A percentile compares a stretch with the other conserved stretches of the same genome.
phyloP scores from a whole-genome alignment of 2,888 invertebrate species.

The Drosophila neutralis region DNA sequence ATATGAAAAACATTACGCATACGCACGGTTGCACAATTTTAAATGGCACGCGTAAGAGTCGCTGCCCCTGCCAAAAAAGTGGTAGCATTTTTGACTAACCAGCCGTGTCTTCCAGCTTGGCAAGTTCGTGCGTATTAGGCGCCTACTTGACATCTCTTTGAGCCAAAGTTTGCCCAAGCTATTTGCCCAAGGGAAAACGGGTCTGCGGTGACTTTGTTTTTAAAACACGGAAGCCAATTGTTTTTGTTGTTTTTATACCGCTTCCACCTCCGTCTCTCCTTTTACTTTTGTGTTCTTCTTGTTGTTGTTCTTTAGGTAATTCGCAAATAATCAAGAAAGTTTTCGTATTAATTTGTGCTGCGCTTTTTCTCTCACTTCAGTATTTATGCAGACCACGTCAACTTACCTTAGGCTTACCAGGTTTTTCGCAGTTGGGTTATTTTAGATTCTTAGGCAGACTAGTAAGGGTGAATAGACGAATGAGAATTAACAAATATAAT shows the following conservation, averaged over 20 bases:
- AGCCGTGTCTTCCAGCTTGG: slow-evolving; percentile 62
- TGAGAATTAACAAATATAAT: neutral
- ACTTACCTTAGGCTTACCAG: slow-evolving; percentile 11
- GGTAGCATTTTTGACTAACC: slow-evolving; percentile 69
- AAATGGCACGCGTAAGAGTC: slow-evolving; percentile 75
- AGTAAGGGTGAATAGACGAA: neutral
- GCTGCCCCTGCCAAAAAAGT: slow-evolving; percentile 18
- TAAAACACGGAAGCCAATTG: slow-evolving; percentile 60
- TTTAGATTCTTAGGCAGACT: slow-evolving; percentile 3
- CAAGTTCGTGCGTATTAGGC: slow-evolving; percentile 66
- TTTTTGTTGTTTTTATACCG: slow-evolving; percentile 33
- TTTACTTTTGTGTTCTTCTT: slow-evolving; percentile 20
- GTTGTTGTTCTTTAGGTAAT: slow-evolving; percentile 60
- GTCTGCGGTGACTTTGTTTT: slow-evolving; percentile 53
- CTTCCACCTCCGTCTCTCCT: slow-evolving; percentile 13
- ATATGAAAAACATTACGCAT: slow-evolving; percentile 79
- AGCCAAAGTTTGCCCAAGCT: slow-evolving; percentile 60
- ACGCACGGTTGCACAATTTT: slow-evolving; percentile 80
- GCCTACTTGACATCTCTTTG: slow-evolving; percentile 74
- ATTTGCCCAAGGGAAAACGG: slow-evolving; percentile 41
- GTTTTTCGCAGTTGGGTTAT: slow-evolving; percentile 9
- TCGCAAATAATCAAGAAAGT: slow-evolving; percentile 79
- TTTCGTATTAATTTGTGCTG: slow-evolving; percentile 71
- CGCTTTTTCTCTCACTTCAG: slow-evolving; percentile 48
- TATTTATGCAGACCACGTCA: slow-evolving; percentile 72